Evolutionary conservation across 1,140 invertebrate species (phyloP), one percentile per base, ranked within the genome.

Genomic region (Eufriesea mexicana): DNA sequence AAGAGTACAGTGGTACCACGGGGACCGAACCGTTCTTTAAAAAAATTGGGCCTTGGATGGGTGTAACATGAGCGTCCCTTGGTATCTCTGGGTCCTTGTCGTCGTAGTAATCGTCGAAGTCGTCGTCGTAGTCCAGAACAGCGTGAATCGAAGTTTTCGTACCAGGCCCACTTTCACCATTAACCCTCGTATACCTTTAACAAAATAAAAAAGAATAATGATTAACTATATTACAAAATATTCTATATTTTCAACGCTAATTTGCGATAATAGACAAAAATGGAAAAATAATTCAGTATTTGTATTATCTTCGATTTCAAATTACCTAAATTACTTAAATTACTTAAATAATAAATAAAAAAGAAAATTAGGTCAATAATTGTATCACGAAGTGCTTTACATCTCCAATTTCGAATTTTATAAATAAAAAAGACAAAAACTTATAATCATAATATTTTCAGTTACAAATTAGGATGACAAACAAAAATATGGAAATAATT

Each of bases 1-100:
- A 97, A 35, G 97, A 97, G 84, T 97, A 98, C 5, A 98, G 94
- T n/a, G 97, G 97, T 68, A 98, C 97, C 1, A 98, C 97, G 28
- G 97, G 97, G 42, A 97, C 97, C 45, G 95, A 95, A 81, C 97
- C 96, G 92, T 98, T 97, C 92, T 97, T 96, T 82, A 97, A 87
- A 85, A 96, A 96, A 92, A 98, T 97, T 6, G 97, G 97, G 28
- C 97, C 97, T 92, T 97, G 96, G 74, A 97, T 96, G 18, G 97
- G 97, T 42, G 97, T 97, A 47, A 97, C 96, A 1, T 95, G 94
- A 16, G 91, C 81, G 77, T 91, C 89, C 66, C 80, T 88, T 55
- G 91, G 88, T 83, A 93, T 76, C 47, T 92, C 90, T 20, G 87
- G 87, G 8, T 94, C 91, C 55, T 95, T 94, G 54, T 96, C 95